Percentiles rank a stretch among this genome's conserved stretches.
phyloP scores from a whole-genome alignment of 2,888 invertebrate genomes.

The Lymantria dispar region DNA sequence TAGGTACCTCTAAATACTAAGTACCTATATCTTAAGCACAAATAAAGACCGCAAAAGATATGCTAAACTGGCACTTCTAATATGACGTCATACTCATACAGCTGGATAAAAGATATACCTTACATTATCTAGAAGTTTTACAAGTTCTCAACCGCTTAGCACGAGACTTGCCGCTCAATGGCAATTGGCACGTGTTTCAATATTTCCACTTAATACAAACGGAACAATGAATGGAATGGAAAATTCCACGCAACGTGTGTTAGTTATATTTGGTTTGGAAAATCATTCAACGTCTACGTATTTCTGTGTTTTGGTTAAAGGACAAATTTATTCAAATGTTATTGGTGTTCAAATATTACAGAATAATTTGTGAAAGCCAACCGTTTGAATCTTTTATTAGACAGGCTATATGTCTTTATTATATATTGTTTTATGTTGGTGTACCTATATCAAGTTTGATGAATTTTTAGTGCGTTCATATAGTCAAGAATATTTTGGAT shows the following conservation, averaged over 20 bases:
- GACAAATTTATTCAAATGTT: neutral
- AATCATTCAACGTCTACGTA: neutral
- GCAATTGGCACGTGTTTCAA: neutral
- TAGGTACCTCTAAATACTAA: too few species aligned
- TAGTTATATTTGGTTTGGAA: neutral
- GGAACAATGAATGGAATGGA: neutral
- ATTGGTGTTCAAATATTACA: neutral
- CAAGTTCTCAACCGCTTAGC: neutral
- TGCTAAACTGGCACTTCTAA: too few species aligned
- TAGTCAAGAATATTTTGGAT: too few species aligned
- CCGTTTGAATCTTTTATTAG: too few species aligned
- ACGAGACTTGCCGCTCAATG: neutral
- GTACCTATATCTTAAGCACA: too few species aligned
- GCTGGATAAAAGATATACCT: neutral
- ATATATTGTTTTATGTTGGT: too few species aligned
- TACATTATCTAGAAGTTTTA: neutral
- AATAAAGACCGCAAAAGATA: too few species aligned
- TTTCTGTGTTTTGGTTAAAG: neutral
- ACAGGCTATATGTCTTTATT: too few species aligned
- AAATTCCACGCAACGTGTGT: neutral
- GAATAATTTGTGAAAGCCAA: neutral
- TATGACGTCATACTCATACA: too few species aligned
- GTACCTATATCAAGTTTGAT: too few species aligned
- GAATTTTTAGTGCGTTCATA: too few species aligned
- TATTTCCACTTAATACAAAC: neutral